Conservation (phyloP, 2,113 vertebrate species). For the Proterorhinus semilunaris region DNA sequence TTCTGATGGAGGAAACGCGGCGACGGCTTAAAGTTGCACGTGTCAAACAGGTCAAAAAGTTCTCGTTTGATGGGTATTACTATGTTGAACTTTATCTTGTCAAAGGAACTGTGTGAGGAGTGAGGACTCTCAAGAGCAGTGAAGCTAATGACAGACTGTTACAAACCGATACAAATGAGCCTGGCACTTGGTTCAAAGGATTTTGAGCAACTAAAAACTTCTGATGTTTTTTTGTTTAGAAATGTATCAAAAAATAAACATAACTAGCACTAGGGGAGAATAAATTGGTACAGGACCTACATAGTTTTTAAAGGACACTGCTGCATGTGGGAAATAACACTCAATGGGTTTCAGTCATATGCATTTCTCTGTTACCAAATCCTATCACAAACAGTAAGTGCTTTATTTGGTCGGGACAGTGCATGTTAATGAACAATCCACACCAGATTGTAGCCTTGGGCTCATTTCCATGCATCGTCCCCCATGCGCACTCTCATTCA, state of each 20-base stretch:
- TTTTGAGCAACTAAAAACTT: background rate
- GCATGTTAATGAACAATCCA: too few species aligned
- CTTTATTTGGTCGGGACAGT: too few species aligned
- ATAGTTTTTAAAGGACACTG: background rate
- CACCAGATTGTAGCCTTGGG: too few species aligned
- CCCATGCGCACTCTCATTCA: too few species aligned
- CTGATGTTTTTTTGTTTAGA: too few species aligned
- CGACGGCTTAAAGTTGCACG: conserved; percentile 17
- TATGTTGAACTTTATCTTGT: conserved; percentile 28
- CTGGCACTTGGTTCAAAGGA: conserved; percentile 6
- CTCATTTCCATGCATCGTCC: too few species aligned
- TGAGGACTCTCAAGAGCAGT: conserved; percentile 9
- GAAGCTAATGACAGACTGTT: conserved; percentile 18
- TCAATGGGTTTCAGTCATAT: too few species aligned
- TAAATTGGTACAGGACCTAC: too few species aligned
- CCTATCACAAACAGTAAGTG: too few species aligned
- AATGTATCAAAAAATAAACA: too few species aligned
- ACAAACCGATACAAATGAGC: background rate
- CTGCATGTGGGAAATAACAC: background rate
- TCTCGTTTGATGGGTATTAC: conserved; percentile 29
- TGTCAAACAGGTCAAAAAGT: conserved; percentile 33
- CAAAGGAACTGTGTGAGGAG: conserved; percentile 25
- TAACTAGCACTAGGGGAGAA: too few species aligned
- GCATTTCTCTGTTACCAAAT: too few species aligned
- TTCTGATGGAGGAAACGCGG: conserved; percentile 19